Percentiles rank a stretch among this genome's conserved stretches.
phyloP scores from a whole-genome alignment of 2,797 vertebrate genomes.

The Bovichtus variegatus region DNA sequence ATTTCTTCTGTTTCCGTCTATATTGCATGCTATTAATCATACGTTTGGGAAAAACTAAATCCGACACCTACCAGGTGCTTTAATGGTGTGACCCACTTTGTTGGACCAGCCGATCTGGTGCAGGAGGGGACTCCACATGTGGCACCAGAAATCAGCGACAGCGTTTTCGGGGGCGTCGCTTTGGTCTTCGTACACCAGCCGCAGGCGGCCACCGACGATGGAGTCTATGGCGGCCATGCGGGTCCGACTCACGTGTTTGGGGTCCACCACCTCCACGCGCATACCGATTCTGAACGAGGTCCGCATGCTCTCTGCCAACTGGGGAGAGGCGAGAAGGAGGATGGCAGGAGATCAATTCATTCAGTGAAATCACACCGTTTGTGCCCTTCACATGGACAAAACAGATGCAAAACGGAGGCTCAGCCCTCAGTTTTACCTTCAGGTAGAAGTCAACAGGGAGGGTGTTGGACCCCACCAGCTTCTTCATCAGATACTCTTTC shows the following conservation, averaged over 20 bases:
- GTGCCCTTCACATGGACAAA: not conserved
- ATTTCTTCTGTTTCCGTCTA: too few species aligned
- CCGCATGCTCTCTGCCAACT: slow-evolving; percentile 93
- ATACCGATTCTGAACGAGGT: slow-evolving; percentile 89
- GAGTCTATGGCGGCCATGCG: slow-evolving; percentile 90
- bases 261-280: slow-evolving; percentile 95
- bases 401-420: not conserved
- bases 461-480: slow-evolving; percentile 91
- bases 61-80: slow-evolving; percentile 70
- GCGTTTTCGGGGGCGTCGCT: slow-evolving; percentile 86
- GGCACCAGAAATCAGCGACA: slow-evolving; percentile 94
- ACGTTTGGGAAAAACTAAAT: not conserved
- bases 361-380: not conserved
- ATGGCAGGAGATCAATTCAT: not conserved
- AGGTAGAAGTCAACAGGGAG: slow-evolving; percentile 96
- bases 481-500: slow-evolving; percentile 95
- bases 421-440: slow-evolving; percentile 84
- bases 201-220: slow-evolving; percentile 90
- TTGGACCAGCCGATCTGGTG: slow-evolving; percentile 95
- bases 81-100: slow-evolving; percentile 92
- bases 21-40: too few species aligned
- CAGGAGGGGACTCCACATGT: slow-evolving; percentile 93
- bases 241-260: slow-evolving; percentile 88
- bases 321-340: not conserved
- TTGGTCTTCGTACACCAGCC: slow-evolving; percentile 91